Evolutionary conservation across 2,797 vertebrate species (phyloP).

Genomic region (Nyctalus aviator): DNA sequence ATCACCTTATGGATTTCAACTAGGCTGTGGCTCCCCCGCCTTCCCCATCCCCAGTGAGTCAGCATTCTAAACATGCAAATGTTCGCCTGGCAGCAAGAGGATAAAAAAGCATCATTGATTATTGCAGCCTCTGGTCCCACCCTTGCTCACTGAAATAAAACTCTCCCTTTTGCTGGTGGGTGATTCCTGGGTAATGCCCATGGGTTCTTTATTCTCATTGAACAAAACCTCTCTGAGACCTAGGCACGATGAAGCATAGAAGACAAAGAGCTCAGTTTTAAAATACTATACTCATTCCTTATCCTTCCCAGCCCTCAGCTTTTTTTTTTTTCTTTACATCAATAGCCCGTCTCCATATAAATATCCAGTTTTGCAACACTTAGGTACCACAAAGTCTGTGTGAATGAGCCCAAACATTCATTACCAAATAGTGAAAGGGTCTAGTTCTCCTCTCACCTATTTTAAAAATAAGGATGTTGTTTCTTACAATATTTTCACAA

Average conservation of each 20-base stretch:
- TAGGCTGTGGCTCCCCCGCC: neutral
- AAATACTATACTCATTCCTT: constrained; percentile 48
- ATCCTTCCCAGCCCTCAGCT: neutral
- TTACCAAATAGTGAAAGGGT: constrained; percentile 14
- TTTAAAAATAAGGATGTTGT: constrained; percentile 32
- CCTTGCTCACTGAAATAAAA: constrained; percentile 31
- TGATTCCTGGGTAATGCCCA: constrained; percentile 52
- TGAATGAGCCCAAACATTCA: constrained; percentile 45
- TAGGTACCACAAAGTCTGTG: neutral
- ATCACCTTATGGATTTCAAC: constrained; percentile 11
- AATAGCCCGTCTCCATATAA: constrained; percentile 40
- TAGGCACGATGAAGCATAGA: neutral
- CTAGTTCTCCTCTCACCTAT: constrained; percentile 55
- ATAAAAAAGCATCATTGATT: neutral
- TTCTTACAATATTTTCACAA: constrained; percentile 77
- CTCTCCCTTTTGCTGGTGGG: neutral
- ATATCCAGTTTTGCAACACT: constrained; percentile 57
- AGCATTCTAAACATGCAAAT: constrained; percentile 28
- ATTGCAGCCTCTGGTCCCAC: neutral
- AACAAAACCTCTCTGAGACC: constrained; percentile 62
- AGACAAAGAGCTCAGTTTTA: constrained; percentile 68
- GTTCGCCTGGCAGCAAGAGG: constrained; percentile 3
- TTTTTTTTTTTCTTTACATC: constrained; percentile 40
- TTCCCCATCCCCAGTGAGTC: neutral
- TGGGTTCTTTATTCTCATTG: constrained; percentile 39